These are phyloP conservation scores for Pipistrellus nathusii DNA, from an alignment of 2,797 vertebrate species.

Conservation along the genomic window DNA sequence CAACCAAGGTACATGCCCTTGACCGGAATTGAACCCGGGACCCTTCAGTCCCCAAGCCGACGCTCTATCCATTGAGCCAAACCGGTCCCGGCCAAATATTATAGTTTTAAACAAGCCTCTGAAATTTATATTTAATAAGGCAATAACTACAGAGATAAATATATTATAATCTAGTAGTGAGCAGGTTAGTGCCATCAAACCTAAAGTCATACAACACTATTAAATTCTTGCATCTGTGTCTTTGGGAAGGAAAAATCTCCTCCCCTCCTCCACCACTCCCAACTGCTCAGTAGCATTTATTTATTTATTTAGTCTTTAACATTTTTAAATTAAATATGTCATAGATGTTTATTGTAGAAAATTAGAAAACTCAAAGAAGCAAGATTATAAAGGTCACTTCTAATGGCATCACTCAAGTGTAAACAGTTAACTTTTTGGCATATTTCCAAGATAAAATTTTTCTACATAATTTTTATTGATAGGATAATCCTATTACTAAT, in stretches of 20 bases:
- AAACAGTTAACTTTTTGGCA: conserved; percentile 1
- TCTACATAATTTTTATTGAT: background rate
- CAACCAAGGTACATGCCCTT: too few species aligned
- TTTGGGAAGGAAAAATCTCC: background rate
- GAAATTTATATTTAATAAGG: conserved; percentile 46
- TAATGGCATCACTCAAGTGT: background rate
- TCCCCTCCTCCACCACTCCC: too few species aligned
- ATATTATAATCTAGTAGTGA: conserved; percentile 12
- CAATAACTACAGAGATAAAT: background rate
- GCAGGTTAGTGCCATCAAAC: background rate
- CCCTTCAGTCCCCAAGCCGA: too few species aligned
- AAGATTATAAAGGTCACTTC: background rate
- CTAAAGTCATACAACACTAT: background rate
- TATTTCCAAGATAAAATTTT: conserved; percentile 20
- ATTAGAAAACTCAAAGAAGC: background rate
- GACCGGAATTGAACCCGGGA: too few species aligned
- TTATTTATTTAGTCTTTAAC: conserved; percentile 25
- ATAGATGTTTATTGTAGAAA: background rate
- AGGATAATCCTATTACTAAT: background rate
- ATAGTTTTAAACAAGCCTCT: conserved; percentile 25
- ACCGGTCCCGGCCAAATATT: background rate
- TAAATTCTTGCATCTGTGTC: background rate
- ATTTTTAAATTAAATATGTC: background rate
- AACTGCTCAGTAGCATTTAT: background rate
- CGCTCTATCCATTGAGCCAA: too few species aligned